Base-by-base conservation (phyloP, 1,140 invertebrate species). In the Camponotus pennsylvanicus region DNA sequence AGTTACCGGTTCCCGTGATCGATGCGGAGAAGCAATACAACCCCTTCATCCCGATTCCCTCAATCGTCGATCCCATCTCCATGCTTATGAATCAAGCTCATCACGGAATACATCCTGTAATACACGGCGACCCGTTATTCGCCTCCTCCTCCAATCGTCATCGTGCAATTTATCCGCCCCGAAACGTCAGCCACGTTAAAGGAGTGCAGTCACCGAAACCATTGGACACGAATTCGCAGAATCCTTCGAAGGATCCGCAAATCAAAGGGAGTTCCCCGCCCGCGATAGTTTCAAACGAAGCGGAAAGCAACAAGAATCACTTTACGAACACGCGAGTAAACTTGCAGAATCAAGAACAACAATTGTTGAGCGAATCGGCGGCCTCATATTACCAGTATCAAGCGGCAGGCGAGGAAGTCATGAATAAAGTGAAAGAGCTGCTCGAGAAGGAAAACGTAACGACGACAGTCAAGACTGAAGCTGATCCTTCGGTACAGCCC, bases 371-470 rank as follows among this genome's bases (percentile, higher is more conserved):
- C 8, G 8, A 34, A 69, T 45, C 18, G 3, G 37, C 21, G 8
- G 32, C 3, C 8, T n/a, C 40, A 21, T 45, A 73, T 2, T 63
- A 75, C 59, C 67, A 57, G 3, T 57, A 42, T 1, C 21, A 73
- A 27, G 5, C 79, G 40, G 79, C 6, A 2, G 69, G 27, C 2
- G 55, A 83, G 15, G 49, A 52, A 0, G 40, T 40, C 11, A 9
- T 83, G 8, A 83, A 63, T 7, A 11, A 75, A 4, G 49, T 83
- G 5, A 75, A 57, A 11, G 67, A 55, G 11, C 15, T 52, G 21
- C 32, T 78, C 13, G 15, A 5, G 18, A 18, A 9, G 0, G 63
- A 49, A 0, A 13, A 11, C 2, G 32, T 37, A 32, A 71, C 79
- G 18, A 9, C 4, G 15, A 2, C 67, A 6, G 32, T 52, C 13